Percentiles rank a stretch among this genome's conserved stretches.
Conservation (phyloP, 2,888 invertebrate genomes). For the Coecobrya sp. region DNA sequence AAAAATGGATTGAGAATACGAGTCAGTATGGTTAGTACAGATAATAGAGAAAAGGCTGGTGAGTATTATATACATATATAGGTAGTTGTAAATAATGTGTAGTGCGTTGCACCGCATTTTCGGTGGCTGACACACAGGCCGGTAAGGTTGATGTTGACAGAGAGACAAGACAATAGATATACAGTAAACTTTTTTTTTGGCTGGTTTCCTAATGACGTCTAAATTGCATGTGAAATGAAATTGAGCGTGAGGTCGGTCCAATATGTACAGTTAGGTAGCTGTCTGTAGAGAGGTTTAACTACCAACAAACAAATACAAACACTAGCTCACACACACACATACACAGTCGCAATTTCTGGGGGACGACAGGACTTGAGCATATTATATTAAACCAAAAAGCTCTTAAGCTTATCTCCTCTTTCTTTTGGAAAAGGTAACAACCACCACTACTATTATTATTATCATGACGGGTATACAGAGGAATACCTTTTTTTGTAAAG, state of each 20-base stretch:
- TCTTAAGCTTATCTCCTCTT: not conserved
- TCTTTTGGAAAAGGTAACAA: not conserved
- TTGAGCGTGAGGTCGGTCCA: constrained; percentile 59
- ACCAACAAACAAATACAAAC: not conserved
- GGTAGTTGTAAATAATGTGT: constrained; percentile 45
- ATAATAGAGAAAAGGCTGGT: too few species aligned
- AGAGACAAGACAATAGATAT: constrained; percentile 5
- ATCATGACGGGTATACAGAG: too few species aligned
- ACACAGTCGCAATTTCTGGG: not conserved
- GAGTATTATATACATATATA: not conserved
- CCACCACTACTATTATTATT: not conserved
- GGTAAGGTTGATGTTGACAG: not conserved
- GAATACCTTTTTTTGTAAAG: too few species aligned
- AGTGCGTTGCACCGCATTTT: constrained; percentile 27
- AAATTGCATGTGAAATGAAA: constrained; percentile 67
- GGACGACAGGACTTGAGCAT: not conserved
- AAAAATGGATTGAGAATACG: constrained; percentile 8
- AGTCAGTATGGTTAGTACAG: not conserved
- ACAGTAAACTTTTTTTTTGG: constrained; percentile 46
- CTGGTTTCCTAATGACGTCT: constrained; percentile 67
- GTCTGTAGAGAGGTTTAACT: not conserved
- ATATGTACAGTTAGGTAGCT: not conserved
- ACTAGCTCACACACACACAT: not conserved
- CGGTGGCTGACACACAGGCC: not conserved
- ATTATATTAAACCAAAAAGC: not conserved